Conservation (phyloP, 2,113 vertebrate species). For the Bettongia penicillata region DNA sequence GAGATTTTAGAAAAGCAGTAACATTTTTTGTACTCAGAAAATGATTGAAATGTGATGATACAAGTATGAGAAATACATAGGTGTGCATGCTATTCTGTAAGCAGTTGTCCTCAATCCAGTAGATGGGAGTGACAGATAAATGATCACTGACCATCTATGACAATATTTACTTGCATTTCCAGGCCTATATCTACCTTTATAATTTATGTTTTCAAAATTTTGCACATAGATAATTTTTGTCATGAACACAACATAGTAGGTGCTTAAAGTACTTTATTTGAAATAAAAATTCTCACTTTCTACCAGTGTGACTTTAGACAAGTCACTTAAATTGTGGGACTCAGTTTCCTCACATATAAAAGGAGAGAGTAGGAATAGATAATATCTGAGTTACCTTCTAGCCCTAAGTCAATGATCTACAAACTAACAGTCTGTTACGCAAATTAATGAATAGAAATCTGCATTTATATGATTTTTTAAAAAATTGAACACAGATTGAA, state of each 20-base stretch:
- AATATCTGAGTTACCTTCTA: background rate
- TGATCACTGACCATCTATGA: conserved; percentile 17
- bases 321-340: background rate
- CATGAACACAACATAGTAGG: background rate
- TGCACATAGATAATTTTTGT: background rate
- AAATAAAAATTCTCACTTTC: background rate
- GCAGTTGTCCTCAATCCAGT: conserved; percentile 3
- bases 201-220: conserved; percentile 17
- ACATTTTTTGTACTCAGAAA: conserved; percentile 29
- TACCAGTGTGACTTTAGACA: background rate
- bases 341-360: background rate
- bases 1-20: conserved; percentile 9
- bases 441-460: background rate
- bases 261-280: background rate
- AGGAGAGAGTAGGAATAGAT: background rate
- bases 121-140: conserved; percentile 6
- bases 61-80: background rate
- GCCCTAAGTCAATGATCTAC: background rate
- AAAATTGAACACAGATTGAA: background rate
- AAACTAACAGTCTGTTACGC: background rate
- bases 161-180: too few relatives aligned
- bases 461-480: background rate
- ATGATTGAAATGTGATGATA: background rate
- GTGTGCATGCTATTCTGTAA: background rate
- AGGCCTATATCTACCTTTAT: conserved; percentile 4